phyloP scores from a whole-genome alignment of 2,113 vertebrate genomes.

The Reinhardtius hippoglossoides region DNA sequence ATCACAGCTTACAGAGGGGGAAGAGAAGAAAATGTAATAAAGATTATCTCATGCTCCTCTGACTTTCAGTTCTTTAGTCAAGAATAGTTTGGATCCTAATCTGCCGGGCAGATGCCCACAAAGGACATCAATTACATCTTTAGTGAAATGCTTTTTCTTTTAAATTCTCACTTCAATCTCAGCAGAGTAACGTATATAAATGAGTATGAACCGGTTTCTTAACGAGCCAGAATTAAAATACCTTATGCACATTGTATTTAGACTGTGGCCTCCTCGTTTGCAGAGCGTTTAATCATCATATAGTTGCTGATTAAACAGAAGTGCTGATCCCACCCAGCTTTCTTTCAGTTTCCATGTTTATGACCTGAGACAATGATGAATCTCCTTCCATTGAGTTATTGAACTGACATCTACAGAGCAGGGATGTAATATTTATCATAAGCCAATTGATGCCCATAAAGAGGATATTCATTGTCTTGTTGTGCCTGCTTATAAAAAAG shows the following conservation, averaged over 20 bases:
- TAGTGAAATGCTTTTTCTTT: conserved; percentile 11
- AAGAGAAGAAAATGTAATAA: conserved; percentile 35
- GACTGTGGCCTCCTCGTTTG: neutral
- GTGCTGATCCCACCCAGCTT: conserved; percentile 38
- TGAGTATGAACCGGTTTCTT: conserved; percentile 13
- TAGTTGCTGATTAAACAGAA: conserved; percentile 45
- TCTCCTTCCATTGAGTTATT: conserved; percentile 50
- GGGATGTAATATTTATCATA: conserved; percentile 58
- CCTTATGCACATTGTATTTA: conserved; percentile 13
- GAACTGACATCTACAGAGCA: conserved; percentile 54
- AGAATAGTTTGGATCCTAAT: conserved; percentile 22
- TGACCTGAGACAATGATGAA: conserved; percentile 61
- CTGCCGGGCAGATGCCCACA: conserved; percentile 25
- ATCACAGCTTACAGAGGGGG: conserved; percentile 68
- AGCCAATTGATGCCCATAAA: conserved; percentile 46
- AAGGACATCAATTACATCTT: conserved; percentile 39
- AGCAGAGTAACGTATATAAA: conserved; percentile 19
- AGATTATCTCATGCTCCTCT: conserved; percentile 26
- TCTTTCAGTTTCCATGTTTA: conserved; percentile 34
- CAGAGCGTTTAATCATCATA: conserved; percentile 33
- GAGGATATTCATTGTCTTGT: conserved; percentile 47
- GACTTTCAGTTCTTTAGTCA: conserved; percentile 27
- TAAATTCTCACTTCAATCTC: conserved; percentile 12
- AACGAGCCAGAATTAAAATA: conserved; percentile 1
- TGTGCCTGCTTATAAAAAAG: conserved; percentile 28